These are phyloP conservation scores for Barbus barbus DNA, from an alignment of 2,113 vertebrate genomes.

Conservation along the genomic window DNA sequence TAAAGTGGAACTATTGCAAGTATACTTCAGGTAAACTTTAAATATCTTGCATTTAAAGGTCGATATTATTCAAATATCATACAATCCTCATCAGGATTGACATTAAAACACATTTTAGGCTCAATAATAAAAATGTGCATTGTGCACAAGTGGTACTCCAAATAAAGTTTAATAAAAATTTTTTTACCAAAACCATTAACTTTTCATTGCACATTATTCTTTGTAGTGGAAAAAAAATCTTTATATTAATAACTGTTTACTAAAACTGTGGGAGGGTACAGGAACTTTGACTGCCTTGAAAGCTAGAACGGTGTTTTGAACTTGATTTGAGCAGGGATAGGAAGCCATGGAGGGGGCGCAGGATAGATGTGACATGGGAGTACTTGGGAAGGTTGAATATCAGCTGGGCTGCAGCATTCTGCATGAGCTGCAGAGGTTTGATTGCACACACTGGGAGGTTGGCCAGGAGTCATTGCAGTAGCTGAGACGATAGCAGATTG, in stretches of 20 bases:
- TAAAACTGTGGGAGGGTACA: background rate
- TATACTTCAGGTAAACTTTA: no score
- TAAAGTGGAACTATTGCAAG: no score
- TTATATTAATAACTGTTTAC: background rate
- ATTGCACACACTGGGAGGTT: background rate
- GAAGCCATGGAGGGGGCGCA: background rate
- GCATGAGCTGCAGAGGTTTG: slow-evolving; percentile 5
- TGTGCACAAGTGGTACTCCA: no score
- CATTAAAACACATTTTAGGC: no score
- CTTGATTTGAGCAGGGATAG: background rate
- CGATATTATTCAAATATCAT: no score
- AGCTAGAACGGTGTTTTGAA: background rate
- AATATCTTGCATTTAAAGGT: no score
- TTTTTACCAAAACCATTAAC: background rate
- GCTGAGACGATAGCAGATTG: background rate
- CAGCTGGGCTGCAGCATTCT: background rate
- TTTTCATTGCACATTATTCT: background rate
- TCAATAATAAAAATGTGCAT: no score
- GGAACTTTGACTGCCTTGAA: background rate
- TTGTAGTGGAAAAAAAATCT: background rate
- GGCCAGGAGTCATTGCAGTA: background rate
- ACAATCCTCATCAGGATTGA: no score
- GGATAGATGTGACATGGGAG: background rate
- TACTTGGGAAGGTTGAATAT: background rate
- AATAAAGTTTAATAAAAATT: background rate